Evolutionary conservation across 1,140 invertebrate genomes (phyloP).

Genomic region (Microplitis demolitor): DNA sequence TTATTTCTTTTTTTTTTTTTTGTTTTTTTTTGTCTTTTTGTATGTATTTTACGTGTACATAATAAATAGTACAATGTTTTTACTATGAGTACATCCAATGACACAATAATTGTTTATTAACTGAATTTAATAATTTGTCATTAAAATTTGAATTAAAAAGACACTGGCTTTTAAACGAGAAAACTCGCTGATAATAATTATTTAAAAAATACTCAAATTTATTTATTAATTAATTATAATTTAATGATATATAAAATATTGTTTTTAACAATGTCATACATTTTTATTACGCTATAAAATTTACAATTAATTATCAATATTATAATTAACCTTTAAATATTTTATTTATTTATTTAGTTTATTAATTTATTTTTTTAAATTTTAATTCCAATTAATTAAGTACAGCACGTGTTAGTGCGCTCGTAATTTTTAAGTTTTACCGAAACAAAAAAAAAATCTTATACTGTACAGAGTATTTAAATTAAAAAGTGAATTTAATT

Average conservation of each 20-base stretch:
- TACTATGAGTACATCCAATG: not conserved
- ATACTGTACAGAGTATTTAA: constrained; percentile 25
- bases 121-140: constrained; percentile 19
- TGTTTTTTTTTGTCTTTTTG: not conserved
- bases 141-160: constrained; percentile 8
- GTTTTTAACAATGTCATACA: constrained; percentile 15
- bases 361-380: not conserved
- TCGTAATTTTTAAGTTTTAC: not conserved
- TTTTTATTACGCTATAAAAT: constrained; percentile 34
- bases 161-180: not conserved
- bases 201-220: constrained; percentile 16
- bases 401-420: not conserved
- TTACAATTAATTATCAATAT: constrained; percentile 27
- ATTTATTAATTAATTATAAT: constrained; percentile 25
- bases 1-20: not conserved
- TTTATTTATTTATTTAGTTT: constrained; percentile 13
- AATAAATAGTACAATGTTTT: constrained; percentile 14
- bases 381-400: not conserved
- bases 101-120: constrained; percentile 32
- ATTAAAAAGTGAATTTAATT: not conserved
- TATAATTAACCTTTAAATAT: constrained; percentile 1
- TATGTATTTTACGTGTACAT: constrained; percentile 5
- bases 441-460: not conserved
- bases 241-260: not conserved
- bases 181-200: no score